Percentiles rank a stretch among this genome's conserved stretches.
phyloP scores from a whole-genome alignment of 1,140 invertebrate species.

The Wasmannia auropunctata region DNA sequence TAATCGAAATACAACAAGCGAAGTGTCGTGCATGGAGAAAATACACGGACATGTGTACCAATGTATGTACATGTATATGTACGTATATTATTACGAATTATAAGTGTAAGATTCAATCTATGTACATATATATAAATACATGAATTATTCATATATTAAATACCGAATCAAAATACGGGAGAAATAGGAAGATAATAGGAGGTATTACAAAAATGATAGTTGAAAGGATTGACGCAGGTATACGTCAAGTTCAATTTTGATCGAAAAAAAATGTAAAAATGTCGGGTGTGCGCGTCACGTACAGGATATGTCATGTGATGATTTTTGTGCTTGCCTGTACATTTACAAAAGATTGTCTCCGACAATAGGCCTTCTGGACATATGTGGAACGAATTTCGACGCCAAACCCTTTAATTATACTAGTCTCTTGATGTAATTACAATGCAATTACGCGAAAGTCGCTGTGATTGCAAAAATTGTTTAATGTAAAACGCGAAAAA shows the following conservation, averaged over 20 bases:
- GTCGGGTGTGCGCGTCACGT: background rate
- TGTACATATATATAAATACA: conserved; percentile 54
- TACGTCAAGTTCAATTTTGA: background rate
- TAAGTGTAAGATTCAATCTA: conserved; percentile 77
- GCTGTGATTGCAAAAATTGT: background rate
- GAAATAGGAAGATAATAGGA: conserved; percentile 78
- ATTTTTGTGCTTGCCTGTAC: background rate
- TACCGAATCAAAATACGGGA: conserved; percentile 50
- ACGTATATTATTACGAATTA: conserved; percentile 79
- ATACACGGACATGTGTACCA: conserved; percentile 32
- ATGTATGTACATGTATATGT: conserved; percentile 70
- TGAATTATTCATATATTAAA: conserved; percentile 55
- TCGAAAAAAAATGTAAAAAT: conserved; percentile 8
- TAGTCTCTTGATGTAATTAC: conserved; percentile 3
- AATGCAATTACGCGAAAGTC: background rate
- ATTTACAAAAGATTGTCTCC: background rate
- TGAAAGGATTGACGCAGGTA: background rate
- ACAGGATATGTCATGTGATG: background rate
- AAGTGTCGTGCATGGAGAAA: background rate
- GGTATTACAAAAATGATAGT: conserved; percentile 10
- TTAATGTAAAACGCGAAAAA: background rate
- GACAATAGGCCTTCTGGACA: conserved; percentile 19
- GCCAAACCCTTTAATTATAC: conserved; percentile 1
- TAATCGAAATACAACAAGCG: background rate
- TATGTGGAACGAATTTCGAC: background rate